Percentiles rank a stretch among this genome's conserved stretches.
Conservation (phyloP, 64 coral and sea anemone species). For the Astreopora myriophthalma region DNA sequence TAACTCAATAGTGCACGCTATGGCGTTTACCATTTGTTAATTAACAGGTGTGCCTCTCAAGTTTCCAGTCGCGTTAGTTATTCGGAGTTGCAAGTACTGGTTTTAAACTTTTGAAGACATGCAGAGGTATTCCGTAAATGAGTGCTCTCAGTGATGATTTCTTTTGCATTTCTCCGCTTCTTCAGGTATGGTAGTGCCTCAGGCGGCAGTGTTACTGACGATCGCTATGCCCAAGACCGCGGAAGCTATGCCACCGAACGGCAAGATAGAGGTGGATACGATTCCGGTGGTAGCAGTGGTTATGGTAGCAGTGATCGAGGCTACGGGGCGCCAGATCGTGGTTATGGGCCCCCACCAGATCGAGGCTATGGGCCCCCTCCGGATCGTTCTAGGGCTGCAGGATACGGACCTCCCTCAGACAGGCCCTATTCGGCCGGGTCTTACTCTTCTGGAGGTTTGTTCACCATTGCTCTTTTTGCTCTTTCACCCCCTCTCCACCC, state of each 20-base stretch:
- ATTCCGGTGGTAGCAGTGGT: constrained; percentile 10
- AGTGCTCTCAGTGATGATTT: neutral
- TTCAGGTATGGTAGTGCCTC: constrained; percentile 48
- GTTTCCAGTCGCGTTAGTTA: too few species aligned
- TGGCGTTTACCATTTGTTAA: too few species aligned
- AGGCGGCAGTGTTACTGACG: neutral
- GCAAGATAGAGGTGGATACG: constrained; percentile 58
- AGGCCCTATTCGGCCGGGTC: constrained; percentile 50
- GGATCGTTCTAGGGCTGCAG: constrained; percentile 8
- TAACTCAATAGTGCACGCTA: too few species aligned
- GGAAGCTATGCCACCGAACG: constrained; percentile 50
- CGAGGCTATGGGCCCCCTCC: constrained; percentile 74
- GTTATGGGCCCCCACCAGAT: constrained; percentile 50
- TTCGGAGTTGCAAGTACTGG: too few species aligned
- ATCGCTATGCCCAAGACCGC: constrained; percentile 30
- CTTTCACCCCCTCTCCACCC: neutral
- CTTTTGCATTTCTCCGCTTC: neutral
- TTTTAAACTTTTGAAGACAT: too few species aligned
- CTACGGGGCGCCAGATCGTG: constrained; percentile 18
- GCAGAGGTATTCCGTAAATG: too few species aligned
- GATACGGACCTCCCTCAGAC: constrained; percentile 19
- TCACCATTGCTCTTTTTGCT: neutral
- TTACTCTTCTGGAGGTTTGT: constrained; percentile 43
- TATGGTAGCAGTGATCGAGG: constrained; percentile 45
- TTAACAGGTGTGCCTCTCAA: too few species aligned